Evolutionary conservation across 2,888 invertebrate genomes (phyloP), one percentile per base, ranked within the genome.

Genomic region (Sipunculus nudus): DNA sequence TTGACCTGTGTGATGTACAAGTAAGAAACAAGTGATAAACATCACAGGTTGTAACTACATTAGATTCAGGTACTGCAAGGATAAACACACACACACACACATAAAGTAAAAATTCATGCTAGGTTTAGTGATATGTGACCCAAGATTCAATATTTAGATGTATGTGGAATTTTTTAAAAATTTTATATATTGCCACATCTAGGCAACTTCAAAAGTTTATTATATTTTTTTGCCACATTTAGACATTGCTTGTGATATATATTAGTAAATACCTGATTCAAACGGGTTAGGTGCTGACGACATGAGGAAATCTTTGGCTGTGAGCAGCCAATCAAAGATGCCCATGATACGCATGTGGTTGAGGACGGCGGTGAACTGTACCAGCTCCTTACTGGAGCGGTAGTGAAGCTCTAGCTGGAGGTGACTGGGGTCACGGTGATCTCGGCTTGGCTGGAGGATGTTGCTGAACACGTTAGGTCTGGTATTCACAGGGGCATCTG

Each of bases 261-360:
- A n/a, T n/a, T n/a, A n/a, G n/a, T n/a, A 23, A 38, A 29, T 21
- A 57, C 63, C 55, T 32, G 48, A 49, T 40, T 63, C 58, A 40
- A 63, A 70, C 25, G 82, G 81, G 58, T 81, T 75, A 21, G 79
- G 78, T 16, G 82, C 70, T 89, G 72, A 74, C 19, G 76, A 75
- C 40, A 72, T 86, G 53, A 96, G 86, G 84, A 94, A 96, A 77
- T 92, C 90, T 71, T 89, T 86, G 0, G 93, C 89, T 6, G 90
- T 88, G 81, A 94, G 90, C 89, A 96, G 91, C 93, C 96, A 97
- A 84, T 96, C 95, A 73, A 96, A 87, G 66, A 96, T 91, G 1
- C 93, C 92, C 89, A 96, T 94, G 59, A 97, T 85, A 39, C 96
- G 87, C 94, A 96, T 96, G 81, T 94, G 94, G 85, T 96, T 96